Percentiles rank a stretch among this genome's conserved stretches.
Evolutionary conservation across 2,888 invertebrate genomes (phyloP).

Genomic region (Eupithecia subumbrata): DNA sequence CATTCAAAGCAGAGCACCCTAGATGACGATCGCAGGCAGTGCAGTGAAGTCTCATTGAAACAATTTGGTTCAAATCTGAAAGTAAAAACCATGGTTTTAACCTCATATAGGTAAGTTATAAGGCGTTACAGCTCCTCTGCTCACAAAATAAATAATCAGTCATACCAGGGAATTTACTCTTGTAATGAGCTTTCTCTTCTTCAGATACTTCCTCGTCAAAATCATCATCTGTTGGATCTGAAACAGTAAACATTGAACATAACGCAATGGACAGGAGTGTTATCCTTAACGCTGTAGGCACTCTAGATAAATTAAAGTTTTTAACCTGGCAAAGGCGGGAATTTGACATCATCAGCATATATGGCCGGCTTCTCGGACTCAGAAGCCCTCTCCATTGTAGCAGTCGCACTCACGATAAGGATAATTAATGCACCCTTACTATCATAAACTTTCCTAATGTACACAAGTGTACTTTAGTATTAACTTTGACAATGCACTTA

Average conservation of each 20-base stretch:
- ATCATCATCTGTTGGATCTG: slow-evolving; percentile 74
- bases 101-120: neutral
- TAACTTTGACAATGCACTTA: neutral
- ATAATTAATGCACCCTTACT: slow-evolving; percentile 6
- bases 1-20: slow-evolving; percentile 87
- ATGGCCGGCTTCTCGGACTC: slow-evolving; percentile 73
- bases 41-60: slow-evolving; percentile 87
- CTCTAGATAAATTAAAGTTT: neutral
- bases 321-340: slow-evolving; percentile 78
- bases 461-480: slow-evolving; percentile 11
- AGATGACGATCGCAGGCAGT: slow-evolving; percentile 90
- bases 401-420: slow-evolving; percentile 65
- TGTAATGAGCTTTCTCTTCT: slow-evolving; percentile 81
- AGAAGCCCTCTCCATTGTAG: slow-evolving; percentile 59
- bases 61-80: slow-evolving; percentile 85
- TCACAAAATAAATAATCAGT: neutral
- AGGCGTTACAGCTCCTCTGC: neutral
- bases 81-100: slow-evolving; percentile 15
- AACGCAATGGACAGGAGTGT: neutral
- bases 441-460: slow-evolving; percentile 16
- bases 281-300: neutral
- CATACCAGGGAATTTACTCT: slow-evolving; percentile 76
- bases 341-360: slow-evolving; percentile 59
- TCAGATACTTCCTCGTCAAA: slow-evolving; percentile 82
- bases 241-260: slow-evolving; percentile 41